Base-by-base conservation (phyloP, 2,888 invertebrate genomes). In the Drosophila mettleri region DNA sequence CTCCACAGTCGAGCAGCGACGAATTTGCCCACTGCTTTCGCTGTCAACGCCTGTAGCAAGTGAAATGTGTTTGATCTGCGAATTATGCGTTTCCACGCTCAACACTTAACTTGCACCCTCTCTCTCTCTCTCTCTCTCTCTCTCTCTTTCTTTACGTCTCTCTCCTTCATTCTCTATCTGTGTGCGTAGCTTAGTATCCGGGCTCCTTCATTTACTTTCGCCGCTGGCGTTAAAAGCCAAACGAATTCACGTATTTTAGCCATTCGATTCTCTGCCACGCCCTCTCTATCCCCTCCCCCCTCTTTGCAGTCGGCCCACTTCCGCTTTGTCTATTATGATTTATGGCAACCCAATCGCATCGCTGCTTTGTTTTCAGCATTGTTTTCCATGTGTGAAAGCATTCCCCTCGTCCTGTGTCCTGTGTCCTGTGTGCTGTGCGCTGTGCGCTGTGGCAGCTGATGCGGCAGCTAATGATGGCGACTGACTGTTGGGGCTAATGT, bases 61-160 rank as follows among this genome's bases (percentile, higher is more conserved):
- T 14, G 33, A 69, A 69, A 70, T 72, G 66, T 78, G 66, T 78
- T 78, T 78, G 66, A 79, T 75, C 75, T 78, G 39, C 59, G 65
- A 57, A 78, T 78, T 78, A 79, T 80, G 77, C 72, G 58, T 60
- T 60, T 64, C 54, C 75, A 77, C 61, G 75, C 38, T 54, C 49
- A 48, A 53, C 39, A 45, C 29, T 39, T 48, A 69, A 45, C 43
- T 45, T 45, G 16, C 10, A 10, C 27, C 24, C 20, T 27, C 45
- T 71, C 64, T 39, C 20, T 20, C 5, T 38, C 10, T 38, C 2
- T 31, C 12, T 31, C n/a, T 34, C 20, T 27, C 45, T 71, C 64
- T 39, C 20, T 20, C 5, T 38, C 10, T 38, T 0, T 31, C 12
- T 31, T 1, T 31, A 48, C 9, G 8, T 38, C 1, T 16, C 3